These are phyloP conservation scores for Pseudonaja textilis DNA, from an alignment of 2,113 vertebrate species.

Conservation along the genomic window DNA sequence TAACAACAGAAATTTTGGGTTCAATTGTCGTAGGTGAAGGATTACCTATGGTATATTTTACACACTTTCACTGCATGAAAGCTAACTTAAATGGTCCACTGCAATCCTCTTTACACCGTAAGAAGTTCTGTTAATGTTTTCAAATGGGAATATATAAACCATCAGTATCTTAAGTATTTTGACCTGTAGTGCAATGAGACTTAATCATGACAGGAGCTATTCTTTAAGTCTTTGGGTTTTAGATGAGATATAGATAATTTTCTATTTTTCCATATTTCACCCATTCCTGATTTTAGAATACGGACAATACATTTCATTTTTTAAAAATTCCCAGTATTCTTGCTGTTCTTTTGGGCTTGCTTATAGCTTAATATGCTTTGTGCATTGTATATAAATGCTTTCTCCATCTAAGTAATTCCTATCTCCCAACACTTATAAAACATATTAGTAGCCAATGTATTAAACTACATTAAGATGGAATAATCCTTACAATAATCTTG, in stretches of 20 bases:
- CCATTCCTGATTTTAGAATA: conserved; percentile 56
- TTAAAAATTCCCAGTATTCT: conserved; percentile 53
- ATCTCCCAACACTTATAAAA: conserved; percentile 67
- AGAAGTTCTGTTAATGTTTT: neutral
- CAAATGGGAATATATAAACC: neutral
- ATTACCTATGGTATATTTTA: neutral
- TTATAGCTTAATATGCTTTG: conserved; percentile 63
- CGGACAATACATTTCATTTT: conserved; percentile 54
- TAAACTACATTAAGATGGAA: conserved; percentile 63
- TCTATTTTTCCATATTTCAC: conserved; percentile 61
- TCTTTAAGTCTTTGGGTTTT: conserved; percentile 47
- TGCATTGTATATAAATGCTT: conserved; percentile 64
- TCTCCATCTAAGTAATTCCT: conserved; percentile 62
- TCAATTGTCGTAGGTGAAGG: neutral
- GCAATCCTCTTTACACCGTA: neutral
- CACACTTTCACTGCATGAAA: neutral
- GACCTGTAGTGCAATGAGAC: conserved; percentile 8
- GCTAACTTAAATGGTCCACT: neutral
- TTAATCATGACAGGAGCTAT: neutral
- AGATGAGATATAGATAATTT: conserved; percentile 47
- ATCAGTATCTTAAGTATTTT: conserved; percentile 27
- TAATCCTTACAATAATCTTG: conserved; percentile 60
- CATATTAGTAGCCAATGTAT: conserved; percentile 59
- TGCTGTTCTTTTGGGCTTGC: conserved; percentile 60
- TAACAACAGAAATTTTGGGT: neutral